Base-by-base conservation (phyloP, 2,888 invertebrate genomes). In the Oligia fasciuncula region DNA sequence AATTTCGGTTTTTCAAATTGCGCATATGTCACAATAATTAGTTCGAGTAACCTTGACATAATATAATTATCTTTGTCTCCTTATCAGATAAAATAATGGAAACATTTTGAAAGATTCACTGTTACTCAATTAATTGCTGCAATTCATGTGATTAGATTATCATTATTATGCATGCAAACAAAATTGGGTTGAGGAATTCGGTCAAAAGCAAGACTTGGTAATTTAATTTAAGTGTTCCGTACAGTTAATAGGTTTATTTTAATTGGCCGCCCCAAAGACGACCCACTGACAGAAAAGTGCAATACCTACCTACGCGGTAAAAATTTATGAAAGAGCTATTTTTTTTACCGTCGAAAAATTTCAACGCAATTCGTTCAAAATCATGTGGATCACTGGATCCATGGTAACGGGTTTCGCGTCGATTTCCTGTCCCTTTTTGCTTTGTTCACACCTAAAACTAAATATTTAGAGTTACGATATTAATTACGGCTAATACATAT, bases 131-230 rank as follows among this genome's bases (percentile, higher is more conserved):
- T 74, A 40, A 68, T 80, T 85, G 73, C 71, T 49, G 19, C 77
- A 78, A 78, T 80, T 60, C 13, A 19, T n/a, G 0, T 69, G 85
- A 85, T 85, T 72, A 85, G 85, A 85, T 85, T 66, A 54, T 40
- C 62, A 65, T 69, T 77, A 66, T 80, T 80, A 80, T 83, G 83
- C 71, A 67, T 78, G 76, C 73, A 77, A 83, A 83, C 77, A 76
- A 76, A 81, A 74, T 74, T 79, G n/a, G 76, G 73, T 68, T 78
- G 63, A 68, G 23, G 74, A 82, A 79, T 79, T 73, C 70, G 79
- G 85, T 85, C 75, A 75, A 70, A 76, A 70, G 40, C 76, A 73
- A 29, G 73, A 79, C 49, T 51, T 51, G 13, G 4, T 46, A 1
- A 54, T 19, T 43, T 5, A 0, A 13, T 23, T 11, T 8, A 14